Conservation (phyloP, 2,888 invertebrate species). For the Thymelicus lineola region DNA sequence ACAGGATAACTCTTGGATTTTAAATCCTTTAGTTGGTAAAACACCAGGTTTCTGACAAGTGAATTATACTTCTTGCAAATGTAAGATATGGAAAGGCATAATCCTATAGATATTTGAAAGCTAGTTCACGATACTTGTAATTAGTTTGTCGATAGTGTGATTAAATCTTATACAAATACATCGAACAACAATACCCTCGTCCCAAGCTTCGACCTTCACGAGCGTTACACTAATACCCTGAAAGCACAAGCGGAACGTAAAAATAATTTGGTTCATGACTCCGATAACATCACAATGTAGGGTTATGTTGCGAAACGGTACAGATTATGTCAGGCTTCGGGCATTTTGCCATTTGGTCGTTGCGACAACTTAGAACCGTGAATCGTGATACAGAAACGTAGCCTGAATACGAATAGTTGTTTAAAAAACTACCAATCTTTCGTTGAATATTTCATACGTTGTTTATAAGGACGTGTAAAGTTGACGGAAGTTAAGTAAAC, state of each 20-base stretch:
- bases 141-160: constrained; percentile 5
- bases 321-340: constrained; percentile 48
- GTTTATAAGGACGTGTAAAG: constrained; percentile 55
- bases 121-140: background rate
- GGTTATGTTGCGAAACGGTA: constrained; percentile 41
- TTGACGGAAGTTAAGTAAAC: constrained; percentile 45
- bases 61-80: too few relatives aligned
- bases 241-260: constrained; percentile 40
- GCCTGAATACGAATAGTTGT: constrained; percentile 68
- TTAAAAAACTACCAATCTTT: constrained; percentile 55
- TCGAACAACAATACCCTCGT: constrained; percentile 15
- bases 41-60: too few relatives aligned
- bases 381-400: constrained; percentile 57
- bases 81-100: background rate
- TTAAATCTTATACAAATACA: constrained; percentile 8
- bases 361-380: constrained; percentile 52
- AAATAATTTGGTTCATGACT: constrained; percentile 40
- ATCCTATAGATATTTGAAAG: background rate
- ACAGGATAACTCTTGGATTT: too few relatives aligned
- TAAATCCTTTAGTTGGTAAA: too few relatives aligned
- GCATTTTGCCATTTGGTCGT: constrained; percentile 61
- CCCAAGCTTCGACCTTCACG: constrained; percentile 27
- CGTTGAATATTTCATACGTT: constrained; percentile 67
- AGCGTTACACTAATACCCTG: constrained; percentile 30
- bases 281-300: constrained; percentile 43